Percentiles rank a stretch among this genome's conserved stretches.
phyloP scores from a whole-genome alignment of 2,888 invertebrate genomes.

The Chaetoderma sp. region DNA sequence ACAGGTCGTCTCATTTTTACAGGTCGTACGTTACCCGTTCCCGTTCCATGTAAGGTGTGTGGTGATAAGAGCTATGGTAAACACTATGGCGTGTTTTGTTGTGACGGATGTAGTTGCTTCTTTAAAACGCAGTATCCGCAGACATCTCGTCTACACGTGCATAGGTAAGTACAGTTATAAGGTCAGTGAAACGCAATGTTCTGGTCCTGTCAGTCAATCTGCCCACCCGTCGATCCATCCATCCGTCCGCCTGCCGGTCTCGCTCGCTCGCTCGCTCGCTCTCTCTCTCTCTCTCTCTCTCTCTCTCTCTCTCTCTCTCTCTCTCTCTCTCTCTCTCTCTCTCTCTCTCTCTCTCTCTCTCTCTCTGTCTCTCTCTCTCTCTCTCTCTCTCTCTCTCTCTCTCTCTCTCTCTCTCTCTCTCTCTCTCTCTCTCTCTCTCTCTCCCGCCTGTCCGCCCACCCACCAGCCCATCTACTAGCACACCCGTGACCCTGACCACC shows the following conservation, averaged over 20 bases:
- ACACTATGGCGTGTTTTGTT: slow-evolving; percentile 86
- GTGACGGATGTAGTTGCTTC: slow-evolving; percentile 91
- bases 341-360: neutral
- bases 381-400: slow-evolving; percentile 12
- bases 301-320: slow-evolving; percentile 12
- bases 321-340: neutral
- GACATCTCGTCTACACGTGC: slow-evolving; percentile 81
- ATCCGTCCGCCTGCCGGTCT: too few relatives aligned
- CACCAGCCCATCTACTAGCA: neutral
- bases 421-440: slow-evolving; percentile 5
- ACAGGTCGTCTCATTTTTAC: too few relatives aligned
- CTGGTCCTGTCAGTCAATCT: slow-evolving; percentile 11
- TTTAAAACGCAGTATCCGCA: slow-evolving; percentile 86
- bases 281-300: slow-evolving; percentile 8
- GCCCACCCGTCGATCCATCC: too few relatives aligned
- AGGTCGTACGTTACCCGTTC: slow-evolving; percentile 76
- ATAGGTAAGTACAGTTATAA: slow-evolving; percentile 75
- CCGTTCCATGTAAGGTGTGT: slow-evolving; percentile 82
- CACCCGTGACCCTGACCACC: too few relatives aligned
- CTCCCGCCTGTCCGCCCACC: neutral
- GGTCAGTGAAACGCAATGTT: slow-evolving; percentile 6
- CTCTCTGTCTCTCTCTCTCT: slow-evolving; percentile 5
- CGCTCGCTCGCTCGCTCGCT: too few relatives aligned
- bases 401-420: neutral
- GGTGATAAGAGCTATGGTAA: slow-evolving; percentile 80